Conservation (phyloP, 1,140 invertebrate genomes). For the Drosophila leontia region DNA sequence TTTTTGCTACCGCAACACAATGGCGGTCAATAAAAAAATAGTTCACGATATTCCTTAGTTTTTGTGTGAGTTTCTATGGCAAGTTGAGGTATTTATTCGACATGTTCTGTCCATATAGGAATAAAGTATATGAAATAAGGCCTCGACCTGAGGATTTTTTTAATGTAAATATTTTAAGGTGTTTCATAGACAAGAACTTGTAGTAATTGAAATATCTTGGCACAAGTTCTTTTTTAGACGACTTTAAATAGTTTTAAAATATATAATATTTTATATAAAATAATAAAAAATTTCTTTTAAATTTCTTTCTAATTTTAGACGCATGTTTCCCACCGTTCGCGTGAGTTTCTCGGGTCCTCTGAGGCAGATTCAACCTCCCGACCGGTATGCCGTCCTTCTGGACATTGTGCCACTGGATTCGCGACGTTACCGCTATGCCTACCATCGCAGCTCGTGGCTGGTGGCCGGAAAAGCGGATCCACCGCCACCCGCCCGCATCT, state of each 20-base stretch:
- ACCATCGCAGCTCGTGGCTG: conserved; percentile 98
- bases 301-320: conserved; percentile 87
- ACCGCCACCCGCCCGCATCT: conserved; percentile 95
- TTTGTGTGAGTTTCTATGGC: conserved; percentile 67
- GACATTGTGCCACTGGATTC: conserved; percentile 98
- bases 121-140: neutral
- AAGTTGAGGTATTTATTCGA: neutral
- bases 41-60: conserved; percentile 37
- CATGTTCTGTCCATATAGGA: too few species aligned
- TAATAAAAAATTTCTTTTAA: too few species aligned
- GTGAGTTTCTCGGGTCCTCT: conserved; percentile 95
- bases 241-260: neutral
- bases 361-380: conserved; percentile 87
- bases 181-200: neutral
- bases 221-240: neutral
- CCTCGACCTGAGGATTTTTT: neutral
- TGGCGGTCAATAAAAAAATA: conserved; percentile 63
- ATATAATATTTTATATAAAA: neutral
- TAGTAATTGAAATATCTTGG: neutral
- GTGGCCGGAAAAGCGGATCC: conserved; percentile 99
- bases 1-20: conserved; percentile 27
- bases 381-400: conserved; percentile 96
- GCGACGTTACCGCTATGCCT: conserved; percentile 99
- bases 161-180: neutral
- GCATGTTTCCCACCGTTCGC: conserved; percentile 99